Base-by-base conservation (phyloP, 2,888 invertebrate species). In the Catotricha subobsoleta region DNA sequence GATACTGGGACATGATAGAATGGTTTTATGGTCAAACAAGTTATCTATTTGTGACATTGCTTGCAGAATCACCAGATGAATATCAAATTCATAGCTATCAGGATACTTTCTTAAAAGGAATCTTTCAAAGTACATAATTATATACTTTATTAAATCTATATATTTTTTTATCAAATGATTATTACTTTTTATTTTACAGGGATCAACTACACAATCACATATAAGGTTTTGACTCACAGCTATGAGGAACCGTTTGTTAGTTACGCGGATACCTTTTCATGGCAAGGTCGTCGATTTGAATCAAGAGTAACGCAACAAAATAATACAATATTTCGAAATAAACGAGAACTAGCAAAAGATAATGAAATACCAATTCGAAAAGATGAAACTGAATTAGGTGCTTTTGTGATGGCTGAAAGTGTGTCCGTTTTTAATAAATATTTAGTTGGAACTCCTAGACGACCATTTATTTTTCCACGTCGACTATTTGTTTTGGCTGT, bases 391-490 rank as follows among this genome's bases (percentile, higher is more conserved):
- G 27, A 40, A 36, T 42, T 43, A 23, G 42, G 41, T 12, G 20
- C 39, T 23, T 23, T 48, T 18, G 41, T 44, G 3, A 28, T 44
- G n/a, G 21, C 30, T 8, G 30, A 42, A 9, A 46, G 27, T 42
- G 15, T 46, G 2, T 13, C 33, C 15, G 34, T 40, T 15, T 30
- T 47, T 9, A 37, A 42, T 23, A 19, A 45, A 10, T 47, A 44
- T 34, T 27, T 47, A 9, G 19, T 30, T 4, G 47, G 47, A 12
- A 39, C 37, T 6, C 41, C 45, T 3, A 33, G 47, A 10, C 34
- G 12, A 27, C 47, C 47, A 7, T 46, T 47, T 45, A 38, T 44
- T 34, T 29, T 35, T 8, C 43, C 45, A 1, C 18, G 40, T 12
- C 43, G 43, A 21, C 19, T 39, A 15, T 47, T 41, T 35, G 19